phyloP scores from a whole-genome alignment of 23 tunicate genomes.

The Phallusia fumigata region DNA sequence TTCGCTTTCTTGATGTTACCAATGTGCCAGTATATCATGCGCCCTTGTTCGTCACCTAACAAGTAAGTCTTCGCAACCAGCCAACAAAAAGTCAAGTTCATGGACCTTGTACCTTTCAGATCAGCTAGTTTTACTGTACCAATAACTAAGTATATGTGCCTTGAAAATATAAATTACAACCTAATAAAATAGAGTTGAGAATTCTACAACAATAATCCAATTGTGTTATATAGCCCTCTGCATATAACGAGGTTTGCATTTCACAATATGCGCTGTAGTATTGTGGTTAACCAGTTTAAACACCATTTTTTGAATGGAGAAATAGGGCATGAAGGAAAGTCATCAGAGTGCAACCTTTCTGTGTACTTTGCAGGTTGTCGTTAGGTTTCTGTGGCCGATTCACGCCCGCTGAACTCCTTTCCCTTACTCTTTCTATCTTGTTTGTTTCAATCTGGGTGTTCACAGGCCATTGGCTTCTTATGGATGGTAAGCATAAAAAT shows the following conservation, averaged over 20 bases:
- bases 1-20: conserved; percentile 94
- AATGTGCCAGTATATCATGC: conserved; percentile 83
- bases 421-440: conserved; percentile 65
- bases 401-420: conserved; percentile 93
- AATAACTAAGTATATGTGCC: too few species aligned
- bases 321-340: too few species aligned
- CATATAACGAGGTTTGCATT: too few species aligned
- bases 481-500: conserved; percentile 81
- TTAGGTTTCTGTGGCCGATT: conserved; percentile 88
- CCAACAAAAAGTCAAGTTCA: not conserved
- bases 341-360: too few species aligned
- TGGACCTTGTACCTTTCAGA: not conserved
- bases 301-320: too few species aligned
- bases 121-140: not conserved
- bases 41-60: conserved; percentile 78
- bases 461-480: conserved; percentile 93
- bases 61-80: conserved; percentile 74
- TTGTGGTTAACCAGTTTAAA: too few species aligned
- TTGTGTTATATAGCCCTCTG: too few species aligned
- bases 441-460: conserved; percentile 93
- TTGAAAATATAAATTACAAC: too few species aligned
- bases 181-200: too few species aligned
- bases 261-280: too few species aligned
- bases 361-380: conserved; percentile 51
- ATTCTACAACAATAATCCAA: not conserved